These are phyloP conservation scores for Zalophus californianus DNA, from an alignment of 2,797 vertebrate species.

Conservation along the genomic window DNA sequence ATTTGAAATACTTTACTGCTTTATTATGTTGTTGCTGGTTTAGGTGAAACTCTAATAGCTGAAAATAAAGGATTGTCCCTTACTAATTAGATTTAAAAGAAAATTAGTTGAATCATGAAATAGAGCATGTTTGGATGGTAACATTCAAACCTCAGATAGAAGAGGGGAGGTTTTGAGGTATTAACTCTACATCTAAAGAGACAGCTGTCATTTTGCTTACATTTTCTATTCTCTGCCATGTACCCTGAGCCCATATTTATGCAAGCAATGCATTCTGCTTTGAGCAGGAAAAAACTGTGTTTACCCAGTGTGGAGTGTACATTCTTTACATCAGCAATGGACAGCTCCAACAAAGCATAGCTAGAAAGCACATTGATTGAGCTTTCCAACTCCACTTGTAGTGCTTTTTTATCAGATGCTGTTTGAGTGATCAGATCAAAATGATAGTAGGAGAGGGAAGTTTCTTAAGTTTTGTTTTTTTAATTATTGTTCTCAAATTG, in stretches of 20 bases:
- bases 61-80: slow-evolving; percentile 14
- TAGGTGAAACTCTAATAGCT: background rate
- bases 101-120: background rate
- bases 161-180: background rate
- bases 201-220: slow-evolving; percentile 15
- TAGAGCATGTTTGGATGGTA: background rate
- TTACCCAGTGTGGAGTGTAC: background rate
- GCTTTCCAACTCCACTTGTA: background rate
- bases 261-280: background rate
- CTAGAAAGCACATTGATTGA: background rate
- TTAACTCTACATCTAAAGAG: slow-evolving; percentile 36
- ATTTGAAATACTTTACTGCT: slow-evolving; percentile 29
- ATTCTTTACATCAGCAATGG: background rate
- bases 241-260: background rate
- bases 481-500: background rate
- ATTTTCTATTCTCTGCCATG: background rate
- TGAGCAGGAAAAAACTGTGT: background rate
- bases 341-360: background rate
- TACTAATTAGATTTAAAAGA: slow-evolving; percentile 42
- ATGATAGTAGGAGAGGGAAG: background rate
- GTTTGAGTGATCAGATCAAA: background rate
- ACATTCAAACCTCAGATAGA: background rate
- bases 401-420: background rate
- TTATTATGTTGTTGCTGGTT: background rate
- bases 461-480: background rate